Evolutionary conservation across 2,113 vertebrate species (phyloP).

Genomic region (Lagopus muta): DNA sequence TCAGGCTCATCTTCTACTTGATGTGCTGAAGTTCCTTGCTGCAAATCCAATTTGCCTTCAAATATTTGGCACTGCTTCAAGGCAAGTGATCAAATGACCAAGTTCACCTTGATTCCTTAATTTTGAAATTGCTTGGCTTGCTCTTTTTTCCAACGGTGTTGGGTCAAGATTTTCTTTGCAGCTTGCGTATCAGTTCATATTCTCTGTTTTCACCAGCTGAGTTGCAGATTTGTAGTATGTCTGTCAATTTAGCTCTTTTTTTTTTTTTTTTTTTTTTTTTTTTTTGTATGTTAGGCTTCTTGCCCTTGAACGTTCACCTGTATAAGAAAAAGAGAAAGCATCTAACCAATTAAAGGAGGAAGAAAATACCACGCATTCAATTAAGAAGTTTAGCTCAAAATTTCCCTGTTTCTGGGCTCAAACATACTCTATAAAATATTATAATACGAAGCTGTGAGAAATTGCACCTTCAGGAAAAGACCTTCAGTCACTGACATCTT

Average conservation of each 20-base stretch:
- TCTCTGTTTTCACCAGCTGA: conserved; percentile 69
- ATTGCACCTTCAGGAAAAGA: conserved; percentile 1
- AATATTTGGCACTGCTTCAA: conserved; percentile 75
- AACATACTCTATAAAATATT: background rate
- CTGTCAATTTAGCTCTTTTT: conserved; percentile 57
- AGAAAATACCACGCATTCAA: background rate
- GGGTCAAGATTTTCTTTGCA: conserved; percentile 54
- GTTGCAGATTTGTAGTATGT: conserved; percentile 61
- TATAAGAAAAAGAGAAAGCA: conserved; percentile 44
- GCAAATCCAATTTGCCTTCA: conserved; percentile 74
- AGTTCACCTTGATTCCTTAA: conserved; percentile 74
- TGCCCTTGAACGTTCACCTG: conserved; percentile 72
- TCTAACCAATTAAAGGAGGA: background rate
- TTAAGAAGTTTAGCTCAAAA: background rate
- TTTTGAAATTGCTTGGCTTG: conserved; percentile 63
- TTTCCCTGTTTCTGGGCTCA: background rate
- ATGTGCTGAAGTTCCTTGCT: conserved; percentile 64
- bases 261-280: background rate
- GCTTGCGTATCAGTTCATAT: conserved; percentile 58
- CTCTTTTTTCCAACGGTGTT: conserved; percentile 36
- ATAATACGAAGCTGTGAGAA: conserved; percentile 11
- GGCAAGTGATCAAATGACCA: conserved; percentile 71
- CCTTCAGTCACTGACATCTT: conserved; percentile 21
- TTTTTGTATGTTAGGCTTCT: conserved; percentile 16
- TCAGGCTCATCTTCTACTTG: conserved; percentile 64